A percentile compares a stretch with the other conserved stretches of the same genome.
Evolutionary conservation across 2,113 vertebrate genomes (phyloP).

Genomic region (Pelusios castaneus): DNA sequence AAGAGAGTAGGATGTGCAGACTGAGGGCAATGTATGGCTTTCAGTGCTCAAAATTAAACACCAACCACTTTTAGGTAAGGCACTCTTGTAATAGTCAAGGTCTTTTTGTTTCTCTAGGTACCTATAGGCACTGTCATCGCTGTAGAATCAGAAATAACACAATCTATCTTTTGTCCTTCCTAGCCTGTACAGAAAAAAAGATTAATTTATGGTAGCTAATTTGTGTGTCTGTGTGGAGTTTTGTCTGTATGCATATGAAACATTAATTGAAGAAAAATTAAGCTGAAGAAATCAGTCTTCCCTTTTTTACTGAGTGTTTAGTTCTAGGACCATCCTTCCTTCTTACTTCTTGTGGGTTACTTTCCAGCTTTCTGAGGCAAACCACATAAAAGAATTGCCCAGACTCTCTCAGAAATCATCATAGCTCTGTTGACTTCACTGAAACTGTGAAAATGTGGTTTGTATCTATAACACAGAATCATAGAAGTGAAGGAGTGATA

Average conservation of each 20-base stretch:
- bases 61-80: not conserved
- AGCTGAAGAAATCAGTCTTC: not conserved
- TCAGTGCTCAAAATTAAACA: not conserved
- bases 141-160: not conserved
- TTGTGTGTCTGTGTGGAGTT: not conserved
- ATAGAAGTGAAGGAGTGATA: not conserved
- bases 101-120: not conserved
- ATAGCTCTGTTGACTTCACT: not conserved
- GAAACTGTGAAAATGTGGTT: not conserved
- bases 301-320: not conserved
- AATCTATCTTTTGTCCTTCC: not conserved
- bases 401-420: not conserved
- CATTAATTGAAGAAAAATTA: not conserved
- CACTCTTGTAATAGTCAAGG: not conserved
- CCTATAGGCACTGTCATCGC: not conserved
- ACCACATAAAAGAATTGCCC: accelerated
- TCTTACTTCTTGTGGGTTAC: not conserved
- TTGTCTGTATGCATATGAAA: not conserved
- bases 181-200: not conserved
- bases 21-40: not conserved
- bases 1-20: not conserved
- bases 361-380: not conserved
- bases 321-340: not conserved
- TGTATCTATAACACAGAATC: not conserved
- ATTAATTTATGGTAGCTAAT: not conserved